These are phyloP conservation scores for Rhineura floridana DNA, from an alignment of 2,113 vertebrate genomes.

Conservation along the genomic window DNA sequence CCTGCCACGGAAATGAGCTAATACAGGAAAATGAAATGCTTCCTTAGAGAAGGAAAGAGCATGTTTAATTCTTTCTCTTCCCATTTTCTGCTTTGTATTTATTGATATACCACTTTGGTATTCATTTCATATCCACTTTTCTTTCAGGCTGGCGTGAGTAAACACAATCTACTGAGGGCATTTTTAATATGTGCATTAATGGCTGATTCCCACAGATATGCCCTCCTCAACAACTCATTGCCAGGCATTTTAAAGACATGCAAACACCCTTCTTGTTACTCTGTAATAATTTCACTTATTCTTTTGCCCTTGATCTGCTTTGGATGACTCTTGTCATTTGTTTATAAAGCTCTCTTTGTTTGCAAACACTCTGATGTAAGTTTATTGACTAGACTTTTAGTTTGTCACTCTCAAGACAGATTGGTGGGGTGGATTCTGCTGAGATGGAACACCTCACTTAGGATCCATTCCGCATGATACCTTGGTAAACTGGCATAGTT, in stretches of 20 bases:
- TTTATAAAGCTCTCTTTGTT: constrained; percentile 54
- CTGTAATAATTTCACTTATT: constrained; percentile 42
- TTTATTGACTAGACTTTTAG: constrained; percentile 53
- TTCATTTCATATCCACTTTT: neutral
- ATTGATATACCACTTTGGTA: neutral
- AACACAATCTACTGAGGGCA: constrained; percentile 32
- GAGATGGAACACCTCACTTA: neutral
- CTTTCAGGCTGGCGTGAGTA: constrained; percentile 55
- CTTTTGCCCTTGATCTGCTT: constrained; percentile 25
- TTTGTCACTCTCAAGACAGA: constrained; percentile 8
- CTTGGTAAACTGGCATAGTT: neutral
- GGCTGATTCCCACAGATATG: constrained; percentile 20
- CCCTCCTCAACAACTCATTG: constrained; percentile 62
- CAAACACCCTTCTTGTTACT: constrained; percentile 35
- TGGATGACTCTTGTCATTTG: constrained; percentile 40
- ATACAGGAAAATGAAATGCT: neutral
- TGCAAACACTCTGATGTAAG: constrained; percentile 35
- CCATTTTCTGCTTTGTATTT: constrained; percentile 36
- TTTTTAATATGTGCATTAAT: constrained; percentile 41
- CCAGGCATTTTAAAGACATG: constrained; percentile 37
- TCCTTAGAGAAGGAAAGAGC: constrained; percentile 33
- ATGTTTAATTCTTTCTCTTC: constrained; percentile 5
- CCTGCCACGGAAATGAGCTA: constrained; percentile 25
- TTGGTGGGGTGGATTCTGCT: neutral
- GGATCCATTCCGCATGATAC: constrained; percentile 33